These are phyloP conservation scores for Lycaon pictus DNA, from an alignment of 2,113 vertebrate species.

Conservation along the genomic window DNA sequence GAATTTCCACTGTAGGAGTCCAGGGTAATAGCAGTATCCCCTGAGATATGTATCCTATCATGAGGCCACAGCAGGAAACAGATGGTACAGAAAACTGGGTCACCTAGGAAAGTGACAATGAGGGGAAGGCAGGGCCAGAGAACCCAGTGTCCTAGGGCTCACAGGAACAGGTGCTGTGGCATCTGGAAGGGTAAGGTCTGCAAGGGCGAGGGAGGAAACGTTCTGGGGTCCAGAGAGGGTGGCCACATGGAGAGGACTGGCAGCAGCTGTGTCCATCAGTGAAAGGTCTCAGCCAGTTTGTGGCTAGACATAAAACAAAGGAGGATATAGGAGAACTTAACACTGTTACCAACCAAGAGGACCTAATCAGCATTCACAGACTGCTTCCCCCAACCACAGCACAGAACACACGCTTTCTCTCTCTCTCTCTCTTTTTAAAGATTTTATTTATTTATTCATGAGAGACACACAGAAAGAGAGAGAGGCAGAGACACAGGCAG, in stretches of 20 bases:
- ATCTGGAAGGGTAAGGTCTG: not conserved
- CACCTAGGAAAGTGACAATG: not conserved
- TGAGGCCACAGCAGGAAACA: not conserved
- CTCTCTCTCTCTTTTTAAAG: too few relatives aligned
- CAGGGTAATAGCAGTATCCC: not conserved
- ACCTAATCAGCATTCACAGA: not conserved
- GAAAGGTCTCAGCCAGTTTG: not conserved
- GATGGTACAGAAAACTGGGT: not conserved
- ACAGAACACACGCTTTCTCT: too few relatives aligned
- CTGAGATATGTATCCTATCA: not conserved
- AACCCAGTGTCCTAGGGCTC: not conserved
- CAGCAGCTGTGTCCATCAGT: not conserved
- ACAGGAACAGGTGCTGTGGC: too few relatives aligned
- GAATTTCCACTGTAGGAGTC: not conserved
- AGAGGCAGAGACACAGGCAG: too few relatives aligned
- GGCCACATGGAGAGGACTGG: not conserved
- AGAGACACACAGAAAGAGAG: too few relatives aligned
- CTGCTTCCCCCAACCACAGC: not conserved
- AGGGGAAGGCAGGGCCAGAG: not conserved
- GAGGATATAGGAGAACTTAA: not conserved
- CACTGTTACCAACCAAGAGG: rapidly evolving
- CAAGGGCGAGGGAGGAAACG: not conserved
- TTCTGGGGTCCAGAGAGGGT: too few relatives aligned
- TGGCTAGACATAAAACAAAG: not conserved
- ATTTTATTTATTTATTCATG: too few relatives aligned